These are phyloP conservation scores for Lasioglossum leucozonium DNA, from an alignment of 2,888 invertebrate species.

Conservation along the genomic window DNA sequence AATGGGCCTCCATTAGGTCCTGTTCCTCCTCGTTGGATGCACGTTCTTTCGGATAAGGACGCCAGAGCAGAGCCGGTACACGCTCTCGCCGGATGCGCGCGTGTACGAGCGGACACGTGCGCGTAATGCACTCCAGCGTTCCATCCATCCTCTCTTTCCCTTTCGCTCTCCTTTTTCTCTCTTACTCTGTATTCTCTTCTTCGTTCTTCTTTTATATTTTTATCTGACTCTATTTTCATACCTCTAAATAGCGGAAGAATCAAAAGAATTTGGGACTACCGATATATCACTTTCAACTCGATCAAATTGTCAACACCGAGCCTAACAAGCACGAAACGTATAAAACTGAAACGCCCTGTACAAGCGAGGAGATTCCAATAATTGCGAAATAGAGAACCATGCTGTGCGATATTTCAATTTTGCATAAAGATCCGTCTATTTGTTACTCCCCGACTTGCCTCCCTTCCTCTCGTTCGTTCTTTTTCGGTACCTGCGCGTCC, in stretches of 20 bases:
- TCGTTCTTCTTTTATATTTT: neutral
- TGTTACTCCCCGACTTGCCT: no score
- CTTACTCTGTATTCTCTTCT: neutral
- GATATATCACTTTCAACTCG: no score
- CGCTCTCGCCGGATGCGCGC: neutral
- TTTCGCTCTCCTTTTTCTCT: neutral
- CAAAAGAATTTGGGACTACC: no score
- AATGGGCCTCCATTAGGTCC: conserved; percentile 34
- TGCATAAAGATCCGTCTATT: no score
- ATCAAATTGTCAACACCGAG: no score
- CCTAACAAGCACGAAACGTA: no score
- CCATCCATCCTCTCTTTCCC: neutral
- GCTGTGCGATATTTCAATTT: no score
- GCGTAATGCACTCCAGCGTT: conserved; percentile 17
- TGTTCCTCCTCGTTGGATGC: conserved; percentile 10
- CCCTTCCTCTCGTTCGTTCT: neutral
- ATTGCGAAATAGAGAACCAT: no score
- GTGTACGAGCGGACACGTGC: conserved; percentile 16
- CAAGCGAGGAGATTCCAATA: no score
- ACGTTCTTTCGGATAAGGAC: conserved; percentile 33
- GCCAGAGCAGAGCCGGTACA: neutral
- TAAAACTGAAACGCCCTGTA: no score
- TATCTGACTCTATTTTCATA: neutral
- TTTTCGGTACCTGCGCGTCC: neutral
- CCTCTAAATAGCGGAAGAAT: no score